These are phyloP conservation scores for Phrynosoma blainvillii DNA, from an alignment of 2,113 vertebrate species.

Conservation along the genomic window DNA sequence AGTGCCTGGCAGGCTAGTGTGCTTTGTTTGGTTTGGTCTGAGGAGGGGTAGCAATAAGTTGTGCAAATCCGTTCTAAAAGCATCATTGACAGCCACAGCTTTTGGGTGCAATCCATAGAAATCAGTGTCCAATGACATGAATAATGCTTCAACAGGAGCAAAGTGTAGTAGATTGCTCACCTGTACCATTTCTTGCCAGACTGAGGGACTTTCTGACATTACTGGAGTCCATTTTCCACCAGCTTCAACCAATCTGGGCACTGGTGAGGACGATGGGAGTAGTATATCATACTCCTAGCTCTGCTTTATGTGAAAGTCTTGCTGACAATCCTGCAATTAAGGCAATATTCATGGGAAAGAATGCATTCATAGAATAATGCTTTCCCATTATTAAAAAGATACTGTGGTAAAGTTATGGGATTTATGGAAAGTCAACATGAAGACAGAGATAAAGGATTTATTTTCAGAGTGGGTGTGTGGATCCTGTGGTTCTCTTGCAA, in stretches of 20 bases:
- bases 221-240: not conserved
- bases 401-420: conserved; percentile 72
- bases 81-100: not conserved
- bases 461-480: conserved; percentile 78
- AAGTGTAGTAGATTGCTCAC: not conserved
- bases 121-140: not conserved
- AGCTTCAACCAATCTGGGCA: not conserved
- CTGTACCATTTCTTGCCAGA: conserved; percentile 39
- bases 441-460: conserved; percentile 77
- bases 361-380: conserved; percentile 80
- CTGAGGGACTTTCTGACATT: too few species aligned
- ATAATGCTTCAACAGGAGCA: not conserved
- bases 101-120: not conserved
- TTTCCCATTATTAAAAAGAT: conserved; percentile 81
- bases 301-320: conserved; percentile 75
- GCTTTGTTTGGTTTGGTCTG: not conserved
- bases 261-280: not conserved
- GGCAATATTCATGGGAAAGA: conserved; percentile 79
- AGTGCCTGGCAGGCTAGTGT: not conserved
- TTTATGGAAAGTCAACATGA: conserved; percentile 80
- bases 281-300: not conserved
- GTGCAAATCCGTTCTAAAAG: not conserved
- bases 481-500: conserved; percentile 74
- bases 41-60: not conserved
- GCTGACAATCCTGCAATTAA: conserved; percentile 82